Evolutionary conservation across 2,113 vertebrate genomes (phyloP), one percentile per base, ranked within the genome.

Genomic region (Agapornis roseicollis): DNA sequence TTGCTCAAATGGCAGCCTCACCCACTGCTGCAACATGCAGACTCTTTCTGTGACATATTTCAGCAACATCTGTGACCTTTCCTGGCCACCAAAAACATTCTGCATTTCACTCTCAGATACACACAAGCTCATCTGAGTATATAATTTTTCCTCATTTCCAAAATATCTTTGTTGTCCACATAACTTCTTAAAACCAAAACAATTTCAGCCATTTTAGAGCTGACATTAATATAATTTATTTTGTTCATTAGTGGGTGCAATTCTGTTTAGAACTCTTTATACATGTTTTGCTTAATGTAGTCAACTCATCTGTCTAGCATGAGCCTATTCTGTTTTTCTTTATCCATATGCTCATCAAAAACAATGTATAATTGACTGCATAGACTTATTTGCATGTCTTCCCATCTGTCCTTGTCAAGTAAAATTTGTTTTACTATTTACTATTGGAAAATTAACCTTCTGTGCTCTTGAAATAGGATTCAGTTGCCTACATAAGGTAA

Each of bases 381-480:
- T 31, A 73, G 66, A 19, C 71, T 88, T 73, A 92, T 88, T 92
- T 97, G 58, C 66, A 85, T 77, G 41, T 39, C 44, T 85, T 85
- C 46, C 90, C 82, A 90, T 91, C 90, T 95, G 88, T 94, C 79
- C 79, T 77, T 80, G 64, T 70, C 85, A 82, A 82, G 13, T 25
- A 85, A 76, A 89, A 61, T 82, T 91, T 49, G 20, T 58, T 92
- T 94, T 80, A 53, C 77, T 90, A 88, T 93, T 91, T 90, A 83
- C 85, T 90, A 56, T 33, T 73, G 20, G 35, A 80, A 94, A 95
- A 95, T 70, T 83, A 91, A 92, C 85, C 72, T 95, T 93, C 88
- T 88, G 50, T 84, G 64, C 61, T 88, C 82, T 89, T 80, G 46
- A 90, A 72, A 91, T 90, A 69, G 22, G 31, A 66, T 80, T 88